phyloP scores from a whole-genome alignment of 1,140 invertebrate genomes.

The Belonocnema kinseyi region DNA sequence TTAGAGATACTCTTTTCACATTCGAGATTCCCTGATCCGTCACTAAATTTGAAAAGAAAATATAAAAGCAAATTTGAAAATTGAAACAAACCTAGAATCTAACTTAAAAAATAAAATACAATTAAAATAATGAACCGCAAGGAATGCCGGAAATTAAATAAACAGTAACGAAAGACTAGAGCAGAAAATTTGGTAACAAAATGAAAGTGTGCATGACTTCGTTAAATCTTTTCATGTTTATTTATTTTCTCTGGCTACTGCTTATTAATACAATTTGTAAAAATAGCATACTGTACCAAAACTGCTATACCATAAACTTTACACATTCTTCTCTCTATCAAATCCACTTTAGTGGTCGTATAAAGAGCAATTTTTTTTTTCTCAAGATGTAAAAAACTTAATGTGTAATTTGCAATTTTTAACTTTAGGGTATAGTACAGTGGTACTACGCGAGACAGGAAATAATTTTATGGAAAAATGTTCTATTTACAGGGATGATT shows the following conservation, averaged over 20 bases:
- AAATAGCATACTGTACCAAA: conserved; percentile 73
- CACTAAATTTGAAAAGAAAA: too few species aligned
- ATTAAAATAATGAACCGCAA: neutral
- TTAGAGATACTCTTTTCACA: too few species aligned
- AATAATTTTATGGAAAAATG: conserved; percentile 39
- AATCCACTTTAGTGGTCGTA: conserved; percentile 62
- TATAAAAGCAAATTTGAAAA: too few species aligned
- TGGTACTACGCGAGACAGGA: conserved; percentile 8
- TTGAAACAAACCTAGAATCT: too few species aligned
- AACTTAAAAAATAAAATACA: too few species aligned
- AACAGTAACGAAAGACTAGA: conserved; percentile 25
- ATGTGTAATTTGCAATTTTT: conserved; percentile 43
- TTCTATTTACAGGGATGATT: conserved; percentile 51
- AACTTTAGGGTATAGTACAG: conserved; percentile 11
- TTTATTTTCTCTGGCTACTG: conserved; percentile 65
- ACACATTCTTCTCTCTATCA: conserved; percentile 63
- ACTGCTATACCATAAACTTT: conserved; percentile 67
- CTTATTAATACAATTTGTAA: conserved; percentile 72
- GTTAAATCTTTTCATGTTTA: conserved; percentile 54
- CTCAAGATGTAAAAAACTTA: conserved; percentile 48
- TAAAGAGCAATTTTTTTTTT: conserved; percentile 55
- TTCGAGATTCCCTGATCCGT: too few species aligned
- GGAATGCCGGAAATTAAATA: conserved; percentile 12
- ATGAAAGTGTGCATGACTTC: conserved; percentile 35
- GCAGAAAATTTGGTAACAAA: conserved; percentile 41